These are phyloP conservation scores for Aselliscus stoliczkanus DNA, from an alignment of 2,797 vertebrate genomes.

Conservation along the genomic window DNA sequence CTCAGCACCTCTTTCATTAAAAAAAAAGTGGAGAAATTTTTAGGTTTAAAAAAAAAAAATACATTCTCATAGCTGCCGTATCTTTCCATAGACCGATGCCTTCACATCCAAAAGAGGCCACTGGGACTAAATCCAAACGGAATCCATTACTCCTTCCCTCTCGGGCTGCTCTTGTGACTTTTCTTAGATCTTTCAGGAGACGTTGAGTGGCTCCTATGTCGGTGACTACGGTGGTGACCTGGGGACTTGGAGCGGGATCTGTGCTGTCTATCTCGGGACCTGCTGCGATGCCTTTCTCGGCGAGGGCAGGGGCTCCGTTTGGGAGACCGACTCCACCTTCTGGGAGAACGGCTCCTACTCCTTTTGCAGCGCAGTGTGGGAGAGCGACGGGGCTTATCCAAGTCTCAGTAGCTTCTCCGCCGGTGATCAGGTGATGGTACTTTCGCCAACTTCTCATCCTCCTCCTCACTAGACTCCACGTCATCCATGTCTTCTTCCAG, in stretches of 20 bases:
- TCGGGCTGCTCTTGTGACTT: slow-evolving; percentile 96
- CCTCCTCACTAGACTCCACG: slow-evolving; percentile 96
- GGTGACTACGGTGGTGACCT: slow-evolving; percentile 97
- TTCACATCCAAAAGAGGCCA: neutral
- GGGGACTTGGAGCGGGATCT: slow-evolving; percentile 93
- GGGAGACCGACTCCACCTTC: slow-evolving; percentile 94
- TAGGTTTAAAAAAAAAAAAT: neutral
- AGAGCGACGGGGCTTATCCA: slow-evolving; percentile 93
- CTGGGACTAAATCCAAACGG: slow-evolving; percentile 4
- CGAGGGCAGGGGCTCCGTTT: slow-evolving; percentile 92
- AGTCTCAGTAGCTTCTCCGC: slow-evolving; percentile 93
- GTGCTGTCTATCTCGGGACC: slow-evolving; percentile 94
- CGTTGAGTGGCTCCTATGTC: slow-evolving; percentile 98
- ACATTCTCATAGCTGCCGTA: slow-evolving; percentile 59
- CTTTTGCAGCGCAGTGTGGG: slow-evolving; percentile 93
- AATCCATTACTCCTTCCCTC: slow-evolving; percentile 89
- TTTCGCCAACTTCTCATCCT: slow-evolving; percentile 94
- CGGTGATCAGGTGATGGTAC: slow-evolving; percentile 93
- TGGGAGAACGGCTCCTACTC: slow-evolving; percentile 91
- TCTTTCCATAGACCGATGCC: neutral
- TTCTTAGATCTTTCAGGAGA: slow-evolving; percentile 97
- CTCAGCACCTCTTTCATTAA: slow-evolving; percentile 54
- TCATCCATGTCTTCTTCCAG: slow-evolving; percentile 98
- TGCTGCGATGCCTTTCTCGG: slow-evolving; percentile 93
- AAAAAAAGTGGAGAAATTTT: slow-evolving; percentile 46